A percentile compares a stretch with the other conserved stretches of the same genome.
Conservation (phyloP, 2,113 vertebrate species). For the Hippocampus abdominalis region DNA sequence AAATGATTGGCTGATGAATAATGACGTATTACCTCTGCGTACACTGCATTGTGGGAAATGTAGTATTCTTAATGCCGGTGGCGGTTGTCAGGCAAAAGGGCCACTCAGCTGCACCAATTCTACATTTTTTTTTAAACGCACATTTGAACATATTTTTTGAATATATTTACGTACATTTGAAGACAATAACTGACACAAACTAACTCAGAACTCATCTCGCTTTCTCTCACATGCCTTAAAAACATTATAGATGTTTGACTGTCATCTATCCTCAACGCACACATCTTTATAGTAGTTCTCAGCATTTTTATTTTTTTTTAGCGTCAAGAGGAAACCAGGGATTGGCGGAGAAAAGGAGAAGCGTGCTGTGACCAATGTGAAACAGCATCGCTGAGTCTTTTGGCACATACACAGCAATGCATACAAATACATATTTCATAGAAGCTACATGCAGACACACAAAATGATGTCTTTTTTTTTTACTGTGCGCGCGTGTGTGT, state of each 20-base stretch:
- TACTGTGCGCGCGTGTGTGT: too few species aligned
- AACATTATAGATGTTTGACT: background rate
- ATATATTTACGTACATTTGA: background rate
- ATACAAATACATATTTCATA: slow-evolving; percentile 3
- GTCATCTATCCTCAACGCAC: background rate
- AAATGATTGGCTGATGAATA: slow-evolving; percentile 45
- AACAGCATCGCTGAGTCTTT: slow-evolving; percentile 46
- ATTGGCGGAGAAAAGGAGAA: slow-evolving; percentile 47
- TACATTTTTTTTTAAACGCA: too few species aligned
- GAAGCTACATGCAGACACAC: slow-evolving; percentile 6
- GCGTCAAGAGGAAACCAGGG: slow-evolving; percentile 55
- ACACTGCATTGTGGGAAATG: slow-evolving; percentile 43
- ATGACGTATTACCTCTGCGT: fast-evolving
- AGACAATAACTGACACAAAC: slow-evolving; percentile 45
- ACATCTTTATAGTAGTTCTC: slow-evolving; percentile 13
- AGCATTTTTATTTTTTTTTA: slow-evolving; percentile 59
- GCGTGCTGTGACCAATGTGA: slow-evolving; percentile 70
- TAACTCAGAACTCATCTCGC: slow-evolving; percentile 26
- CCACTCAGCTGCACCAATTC: background rate
- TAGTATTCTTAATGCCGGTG: slow-evolving; percentile 11
- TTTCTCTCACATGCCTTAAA: background rate
- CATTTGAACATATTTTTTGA: background rate
- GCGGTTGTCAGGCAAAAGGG: background rate
- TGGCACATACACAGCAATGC: background rate
- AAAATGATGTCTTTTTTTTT: background rate